phyloP scores from a whole-genome alignment of 2,797 vertebrate species.

The Avahi laniger region DNA sequence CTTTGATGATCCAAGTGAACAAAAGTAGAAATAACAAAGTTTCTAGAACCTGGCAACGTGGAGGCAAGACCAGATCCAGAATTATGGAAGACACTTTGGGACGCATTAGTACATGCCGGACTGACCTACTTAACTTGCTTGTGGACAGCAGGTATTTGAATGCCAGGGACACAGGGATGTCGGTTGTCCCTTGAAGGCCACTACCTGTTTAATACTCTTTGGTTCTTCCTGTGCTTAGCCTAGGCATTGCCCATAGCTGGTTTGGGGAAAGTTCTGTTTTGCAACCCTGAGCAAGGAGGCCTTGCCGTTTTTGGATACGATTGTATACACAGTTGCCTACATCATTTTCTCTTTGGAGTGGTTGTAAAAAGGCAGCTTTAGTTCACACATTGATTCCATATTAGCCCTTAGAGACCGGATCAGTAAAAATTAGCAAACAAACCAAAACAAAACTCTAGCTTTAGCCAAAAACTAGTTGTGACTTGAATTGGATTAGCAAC shows the following conservation, averaged over 20 bases:
- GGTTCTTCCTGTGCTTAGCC: not conserved
- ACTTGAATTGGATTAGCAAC: not conserved
- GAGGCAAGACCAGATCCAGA: slow-evolving; percentile 64
- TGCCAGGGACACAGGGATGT: not conserved
- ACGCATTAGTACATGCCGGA: not conserved
- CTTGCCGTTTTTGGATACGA: not conserved
- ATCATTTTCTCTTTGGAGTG: not conserved
- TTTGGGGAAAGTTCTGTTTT: not conserved
- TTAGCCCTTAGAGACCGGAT: not conserved
- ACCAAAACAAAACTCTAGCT: not conserved
- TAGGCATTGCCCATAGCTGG: not conserved
- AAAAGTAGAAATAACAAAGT: slow-evolving; percentile 66
- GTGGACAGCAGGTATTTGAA: not conserved
- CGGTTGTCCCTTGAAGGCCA: not conserved
- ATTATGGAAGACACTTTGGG: slow-evolving; percentile 40
- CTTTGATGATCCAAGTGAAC: slow-evolving; percentile 73
- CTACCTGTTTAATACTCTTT: not conserved
- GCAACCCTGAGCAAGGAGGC: not conserved
- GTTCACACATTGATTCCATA: not conserved
- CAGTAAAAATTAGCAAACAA: not conserved
- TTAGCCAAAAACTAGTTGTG: not conserved
- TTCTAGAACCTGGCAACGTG: slow-evolving; percentile 66
- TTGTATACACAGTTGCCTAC: not conserved
- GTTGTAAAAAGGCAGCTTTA: not conserved
- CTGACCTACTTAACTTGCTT: not conserved